Percentiles rank a stretch among this genome's conserved stretches.
Conservation (phyloP, 2,113 vertebrate genomes). For the Cygnus buccinator region DNA sequence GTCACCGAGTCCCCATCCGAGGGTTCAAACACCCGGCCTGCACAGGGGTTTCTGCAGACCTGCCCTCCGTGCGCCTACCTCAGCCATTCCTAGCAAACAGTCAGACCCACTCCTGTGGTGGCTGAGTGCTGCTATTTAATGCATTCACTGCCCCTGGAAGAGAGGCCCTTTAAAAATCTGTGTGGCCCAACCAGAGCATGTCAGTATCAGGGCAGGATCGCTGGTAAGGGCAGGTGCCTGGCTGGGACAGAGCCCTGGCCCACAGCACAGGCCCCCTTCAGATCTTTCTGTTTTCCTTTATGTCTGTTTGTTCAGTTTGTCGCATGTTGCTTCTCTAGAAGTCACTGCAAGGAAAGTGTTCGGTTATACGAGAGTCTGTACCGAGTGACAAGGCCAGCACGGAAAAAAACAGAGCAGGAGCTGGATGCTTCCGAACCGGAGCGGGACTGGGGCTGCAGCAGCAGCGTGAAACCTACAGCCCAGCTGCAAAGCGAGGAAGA, state of each 20-base stretch:
- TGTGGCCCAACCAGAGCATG: fast-evolving
- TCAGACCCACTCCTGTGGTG: fast-evolving
- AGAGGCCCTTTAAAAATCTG: fast-evolving
- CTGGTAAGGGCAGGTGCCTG: fast-evolving
- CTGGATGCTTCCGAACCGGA: not conserved
- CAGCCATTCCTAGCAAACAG: fast-evolving
- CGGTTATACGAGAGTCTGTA: fast-evolving
- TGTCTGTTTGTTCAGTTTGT: not conserved
- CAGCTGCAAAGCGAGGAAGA: not conserved
- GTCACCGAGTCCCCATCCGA: fast-evolving
- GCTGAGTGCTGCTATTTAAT: fast-evolving
- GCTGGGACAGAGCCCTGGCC: not conserved
- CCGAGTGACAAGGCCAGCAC: fast-evolving
- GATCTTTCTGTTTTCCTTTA: not conserved
- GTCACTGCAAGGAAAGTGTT: fast-evolving
- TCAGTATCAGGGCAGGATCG: fast-evolving
- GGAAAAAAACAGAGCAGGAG: not conserved
- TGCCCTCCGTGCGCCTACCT: no score
- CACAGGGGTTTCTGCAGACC: fast-evolving
- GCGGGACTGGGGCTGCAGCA: not conserved
- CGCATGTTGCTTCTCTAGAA: not conserved
- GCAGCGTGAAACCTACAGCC: not conserved
- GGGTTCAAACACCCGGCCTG: fast-evolving
- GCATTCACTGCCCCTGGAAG: no score
- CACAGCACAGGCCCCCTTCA: fast-evolving